Percentiles rank a stretch among this genome's conserved stretches.
phyloP scores from a whole-genome alignment of 2,797 vertebrate genomes.

The Austrolebias charrua region DNA sequence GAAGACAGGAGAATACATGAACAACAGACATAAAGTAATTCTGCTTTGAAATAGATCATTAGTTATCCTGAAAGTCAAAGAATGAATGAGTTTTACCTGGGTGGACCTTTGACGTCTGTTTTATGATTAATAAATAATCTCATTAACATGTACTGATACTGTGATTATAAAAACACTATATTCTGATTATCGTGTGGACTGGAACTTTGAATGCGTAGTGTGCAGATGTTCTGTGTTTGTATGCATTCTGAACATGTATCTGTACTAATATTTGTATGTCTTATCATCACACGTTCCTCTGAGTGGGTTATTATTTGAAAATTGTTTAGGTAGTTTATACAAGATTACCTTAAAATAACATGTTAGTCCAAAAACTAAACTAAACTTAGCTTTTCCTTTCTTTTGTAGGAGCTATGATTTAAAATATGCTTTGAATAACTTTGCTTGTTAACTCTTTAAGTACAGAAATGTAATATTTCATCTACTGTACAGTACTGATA shows the following conservation, averaged over 20 bases:
- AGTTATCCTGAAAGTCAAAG: neutral
- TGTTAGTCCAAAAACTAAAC: too few relatives aligned
- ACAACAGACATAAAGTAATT: neutral
- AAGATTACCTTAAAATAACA: conserved; percentile 12
- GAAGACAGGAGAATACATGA: neutral
- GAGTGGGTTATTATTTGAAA: conserved; percentile 14
- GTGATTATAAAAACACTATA: conserved; percentile 44
- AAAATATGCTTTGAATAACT: conserved; percentile 1
- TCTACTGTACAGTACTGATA: conserved; percentile 13
- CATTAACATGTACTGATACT: conserved; percentile 42
- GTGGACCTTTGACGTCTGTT: conserved; percentile 2
- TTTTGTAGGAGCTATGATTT: conserved; percentile 1
- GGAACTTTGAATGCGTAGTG: conserved; percentile 32
- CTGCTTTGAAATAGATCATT: neutral
- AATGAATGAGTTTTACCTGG: conserved; percentile 1
- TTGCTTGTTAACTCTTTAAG: too few relatives aligned
- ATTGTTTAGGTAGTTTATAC: conserved; percentile 4
- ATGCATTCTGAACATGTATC: conserved; percentile 35
- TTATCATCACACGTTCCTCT: conserved; percentile 21
- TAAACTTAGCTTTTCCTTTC: too few relatives aligned
- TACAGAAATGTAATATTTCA: conserved; percentile 32
- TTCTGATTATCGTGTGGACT: conserved; percentile 26
- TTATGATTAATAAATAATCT: conserved; percentile 17
- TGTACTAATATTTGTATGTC: conserved; percentile 51
- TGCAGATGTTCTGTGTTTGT: conserved; percentile 25